phyloP scores from a whole-genome alignment of 2,113 vertebrate species.

The Nasalis larvatus region DNA sequence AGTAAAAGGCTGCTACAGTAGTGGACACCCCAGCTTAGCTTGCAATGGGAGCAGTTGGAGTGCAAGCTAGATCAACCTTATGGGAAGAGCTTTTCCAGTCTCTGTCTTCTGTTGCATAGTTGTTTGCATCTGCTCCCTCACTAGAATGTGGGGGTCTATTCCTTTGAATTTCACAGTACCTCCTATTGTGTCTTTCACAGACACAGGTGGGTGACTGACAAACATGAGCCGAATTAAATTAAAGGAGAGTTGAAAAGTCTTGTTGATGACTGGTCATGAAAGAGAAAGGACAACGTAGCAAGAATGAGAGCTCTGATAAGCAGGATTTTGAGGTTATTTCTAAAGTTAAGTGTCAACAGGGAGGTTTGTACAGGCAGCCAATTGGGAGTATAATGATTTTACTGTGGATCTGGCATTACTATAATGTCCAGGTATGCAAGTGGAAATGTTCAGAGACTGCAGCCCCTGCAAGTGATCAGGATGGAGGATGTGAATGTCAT shows the following conservation, averaged over 20 bases:
- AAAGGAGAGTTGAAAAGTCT: constrained; percentile 27
- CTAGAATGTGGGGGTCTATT: background rate
- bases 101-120: background rate
- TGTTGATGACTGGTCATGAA: background rate
- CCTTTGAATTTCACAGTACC: background rate
- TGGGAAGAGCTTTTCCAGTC: background rate
- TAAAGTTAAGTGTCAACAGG: background rate
- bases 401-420: background rate
- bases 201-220: background rate
- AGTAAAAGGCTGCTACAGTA: background rate
- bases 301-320: constrained; percentile 23
- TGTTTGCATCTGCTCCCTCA: background rate
- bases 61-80: background rate
- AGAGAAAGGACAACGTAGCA: constrained; percentile 9
- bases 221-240: background rate
- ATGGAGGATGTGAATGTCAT: background rate
- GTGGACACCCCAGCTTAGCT: background rate
- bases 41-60: background rate
- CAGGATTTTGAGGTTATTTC: background rate
- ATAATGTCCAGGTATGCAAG: constrained; percentile 5
- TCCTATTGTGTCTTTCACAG: constrained; percentile 16
- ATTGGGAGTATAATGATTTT: background rate
- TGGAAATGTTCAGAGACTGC: background rate
- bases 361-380: background rate
- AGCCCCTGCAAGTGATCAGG: background rate